These are phyloP conservation scores for Cephus rjabovi DNA, from an alignment of 2,888 invertebrate genomes.

Conservation along the genomic window DNA sequence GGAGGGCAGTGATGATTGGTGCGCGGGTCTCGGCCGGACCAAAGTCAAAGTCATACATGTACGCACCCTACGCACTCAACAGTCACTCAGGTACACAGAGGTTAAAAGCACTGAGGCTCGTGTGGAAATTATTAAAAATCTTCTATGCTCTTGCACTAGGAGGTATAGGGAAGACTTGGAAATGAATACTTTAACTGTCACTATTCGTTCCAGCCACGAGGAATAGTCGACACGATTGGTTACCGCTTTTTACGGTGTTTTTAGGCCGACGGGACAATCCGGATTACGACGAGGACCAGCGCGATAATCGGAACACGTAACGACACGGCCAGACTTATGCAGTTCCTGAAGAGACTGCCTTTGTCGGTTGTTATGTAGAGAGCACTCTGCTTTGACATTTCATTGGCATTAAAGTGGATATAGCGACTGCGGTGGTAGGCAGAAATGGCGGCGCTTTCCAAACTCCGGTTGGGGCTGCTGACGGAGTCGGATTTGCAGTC, in stretches of 20 bases:
- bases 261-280: not conserved
- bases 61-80: not conserved
- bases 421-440: constrained; percentile 53
- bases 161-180: not conserved
- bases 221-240: not conserved
- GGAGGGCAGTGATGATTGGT: not conserved
- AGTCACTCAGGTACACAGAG: not conserved
- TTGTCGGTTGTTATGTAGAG: constrained; percentile 12
- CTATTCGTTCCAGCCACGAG: not conserved
- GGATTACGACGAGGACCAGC: not conserved
- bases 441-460: constrained; percentile 59
- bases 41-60: not conserved
- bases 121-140: not conserved
- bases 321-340: not conserved
- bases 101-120: not conserved
- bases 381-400: constrained; percentile 51
- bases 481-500: constrained; percentile 42
- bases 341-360: constrained; percentile 10
- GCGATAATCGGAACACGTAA: not conserved
- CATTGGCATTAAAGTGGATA: constrained; percentile 52
- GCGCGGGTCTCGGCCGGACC: not conserved
- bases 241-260: not conserved
- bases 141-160: not conserved
- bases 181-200: not conserved
- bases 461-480: constrained; percentile 45